Base-by-base conservation (phyloP, 2,113 vertebrate genomes). In the Lipotes vexillifer region DNA sequence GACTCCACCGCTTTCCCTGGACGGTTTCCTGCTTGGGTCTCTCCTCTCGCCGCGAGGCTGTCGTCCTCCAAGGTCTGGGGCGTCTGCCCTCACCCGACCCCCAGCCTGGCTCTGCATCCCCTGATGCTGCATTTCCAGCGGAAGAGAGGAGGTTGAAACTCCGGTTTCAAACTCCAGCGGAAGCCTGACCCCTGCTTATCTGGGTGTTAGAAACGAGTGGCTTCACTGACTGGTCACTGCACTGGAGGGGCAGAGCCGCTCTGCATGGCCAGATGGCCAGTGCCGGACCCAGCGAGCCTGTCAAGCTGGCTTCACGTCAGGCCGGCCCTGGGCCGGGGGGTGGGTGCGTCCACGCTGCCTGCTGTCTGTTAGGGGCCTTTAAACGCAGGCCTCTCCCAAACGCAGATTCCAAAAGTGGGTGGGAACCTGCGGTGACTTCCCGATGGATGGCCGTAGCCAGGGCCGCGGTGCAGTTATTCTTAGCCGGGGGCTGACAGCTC, bases 401-500 rank as follows among this genome's bases (percentile, higher is more conserved):
- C 14, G 29, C 20, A 71, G 93, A 41, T 44, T 93, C 97, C 29
- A 84, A 36, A 31, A 72, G 71, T 92, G 95, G 87, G 95, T 80
- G 96, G 96, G 55, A 46, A 85, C 84, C 55, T 17, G 74, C 44
- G 75, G 65, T 11, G 15, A n/a, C 92, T 84, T 89, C 80, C 97
- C 96, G 93, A 71, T 1, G 46, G 93, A 71, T 1, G 46, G 94
- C 75, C 88, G 90, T 83, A 96, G 97, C 96, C 87, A 72, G 88
- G 69, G 85, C 66, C 6, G 57, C n/a, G 41, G 92, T 23, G 75
- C 85, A 52, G 97, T 84, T 96, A 96, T 97, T 95, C 94, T 98
- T 97, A 98, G 97, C 52, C 57, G 17, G 21, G 55, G 92, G 95
- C 49, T 97, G 98, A 96, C 97, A 82, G 89, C 81, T 92, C 87